These are phyloP conservation scores for Chrysogorgia sp. DNA, from an alignment of 92 coral and sea anemone genomes.

Conservation along the genomic window DNA sequence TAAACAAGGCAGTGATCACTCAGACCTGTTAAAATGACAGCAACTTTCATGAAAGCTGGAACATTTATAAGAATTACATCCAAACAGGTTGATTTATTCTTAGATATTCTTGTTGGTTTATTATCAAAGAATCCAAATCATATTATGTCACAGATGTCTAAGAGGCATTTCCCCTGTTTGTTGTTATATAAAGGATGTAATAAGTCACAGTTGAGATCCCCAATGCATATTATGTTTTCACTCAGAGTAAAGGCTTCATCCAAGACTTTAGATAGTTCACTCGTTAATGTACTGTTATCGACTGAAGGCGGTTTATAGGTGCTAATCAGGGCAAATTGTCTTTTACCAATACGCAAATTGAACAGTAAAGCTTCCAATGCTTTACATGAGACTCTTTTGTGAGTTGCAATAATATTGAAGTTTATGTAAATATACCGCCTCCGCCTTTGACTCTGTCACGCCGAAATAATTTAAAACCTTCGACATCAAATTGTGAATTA, in stretches of 20 bases:
- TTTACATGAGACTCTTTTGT: constrained; percentile 14
- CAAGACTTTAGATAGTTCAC: constrained; percentile 3
- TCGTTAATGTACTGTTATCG: constrained; percentile 33
- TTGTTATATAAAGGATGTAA: no score
- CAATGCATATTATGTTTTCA: constrained; percentile 45
- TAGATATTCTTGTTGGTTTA: no score
- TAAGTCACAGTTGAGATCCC: no score
- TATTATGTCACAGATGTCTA: no score
- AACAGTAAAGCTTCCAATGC: constrained; percentile 38
- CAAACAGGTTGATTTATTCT: no score
- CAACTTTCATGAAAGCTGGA: no score
- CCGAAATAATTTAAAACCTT: constrained; percentile 49
- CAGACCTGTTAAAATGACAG: no score
- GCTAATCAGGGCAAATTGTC: constrained; percentile 34
- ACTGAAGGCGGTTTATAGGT: constrained; percentile 55
- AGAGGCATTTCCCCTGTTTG: no score
- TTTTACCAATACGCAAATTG: constrained; percentile 38
- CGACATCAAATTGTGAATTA: constrained; percentile 52
- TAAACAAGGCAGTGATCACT: no score
- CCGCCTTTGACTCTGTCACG: constrained; percentile 56
- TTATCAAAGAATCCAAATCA: no score
- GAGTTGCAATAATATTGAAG: constrained; percentile 42
- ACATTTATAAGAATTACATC: no score
- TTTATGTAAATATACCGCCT: constrained; percentile 47
- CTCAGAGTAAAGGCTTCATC: constrained; percentile 27